These are phyloP conservation scores for Tylochromis polylepis DNA, from an alignment of 2,113 vertebrate genomes.

Conservation along the genomic window DNA sequence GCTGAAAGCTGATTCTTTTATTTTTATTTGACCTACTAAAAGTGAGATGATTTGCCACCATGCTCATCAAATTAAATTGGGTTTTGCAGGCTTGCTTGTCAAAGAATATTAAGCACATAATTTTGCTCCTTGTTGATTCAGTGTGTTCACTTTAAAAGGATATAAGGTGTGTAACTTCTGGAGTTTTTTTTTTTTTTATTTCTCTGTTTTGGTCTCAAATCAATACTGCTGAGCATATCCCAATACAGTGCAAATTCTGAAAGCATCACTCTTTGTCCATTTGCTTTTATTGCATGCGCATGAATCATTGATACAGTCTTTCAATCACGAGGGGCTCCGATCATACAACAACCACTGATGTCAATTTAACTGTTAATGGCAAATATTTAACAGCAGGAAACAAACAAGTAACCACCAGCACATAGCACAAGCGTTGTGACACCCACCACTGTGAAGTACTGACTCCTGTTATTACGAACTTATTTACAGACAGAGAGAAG, in stretches of 20 bases:
- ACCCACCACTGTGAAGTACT: not conserved
- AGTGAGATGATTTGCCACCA: conserved; percentile 71
- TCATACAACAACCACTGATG: not conserved
- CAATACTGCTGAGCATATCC: conserved; percentile 71
- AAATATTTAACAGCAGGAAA: not conserved
- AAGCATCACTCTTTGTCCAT: conserved; percentile 46
- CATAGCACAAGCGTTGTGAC: not conserved
- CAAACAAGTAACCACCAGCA: not conserved
- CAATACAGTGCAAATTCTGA: conserved; percentile 69
- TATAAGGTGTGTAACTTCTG: conserved; percentile 53
- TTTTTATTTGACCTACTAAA: conserved; percentile 76
- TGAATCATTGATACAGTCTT: not conserved
- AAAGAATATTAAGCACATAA: conserved; percentile 52
- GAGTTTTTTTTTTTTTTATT: conserved; percentile 31
- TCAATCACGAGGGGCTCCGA: not conserved
- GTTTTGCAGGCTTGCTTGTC: conserved; percentile 81
- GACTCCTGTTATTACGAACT: not conserved
- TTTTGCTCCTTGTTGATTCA: conserved; percentile 63
- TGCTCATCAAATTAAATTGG: conserved; percentile 78
- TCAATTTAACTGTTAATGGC: not conserved
- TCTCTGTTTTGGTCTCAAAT: conserved; percentile 64
- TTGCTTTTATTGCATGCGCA: conserved; percentile 61
- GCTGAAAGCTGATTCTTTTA: conserved; percentile 35
- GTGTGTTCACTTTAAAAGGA: conserved; percentile 56
- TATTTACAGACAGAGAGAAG: not conserved